phyloP scores from a whole-genome alignment of 2,888 invertebrate genomes.

The Byasa hedistus region DNA sequence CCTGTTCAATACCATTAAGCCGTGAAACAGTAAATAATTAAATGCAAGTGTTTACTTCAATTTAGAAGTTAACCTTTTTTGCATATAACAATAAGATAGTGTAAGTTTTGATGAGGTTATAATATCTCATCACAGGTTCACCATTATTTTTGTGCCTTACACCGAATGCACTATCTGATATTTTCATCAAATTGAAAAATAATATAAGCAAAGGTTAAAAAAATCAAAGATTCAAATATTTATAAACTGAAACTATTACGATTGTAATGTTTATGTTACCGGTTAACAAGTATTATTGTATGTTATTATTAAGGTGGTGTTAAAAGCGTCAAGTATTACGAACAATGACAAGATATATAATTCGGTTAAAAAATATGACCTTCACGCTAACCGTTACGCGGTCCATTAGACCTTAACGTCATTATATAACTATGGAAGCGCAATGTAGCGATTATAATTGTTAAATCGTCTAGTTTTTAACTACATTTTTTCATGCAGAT shows the following conservation, averaged over 20 bases:
- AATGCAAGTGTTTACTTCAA: no score
- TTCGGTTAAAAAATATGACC: conserved; percentile 27
- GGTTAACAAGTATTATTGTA: not conserved
- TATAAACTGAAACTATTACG: not conserved
- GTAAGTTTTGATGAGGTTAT: no score
- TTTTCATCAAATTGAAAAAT: no score
- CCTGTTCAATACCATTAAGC: no score
- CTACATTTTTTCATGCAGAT: not conserved
- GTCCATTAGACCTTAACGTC: conserved; percentile 26
- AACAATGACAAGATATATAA: conserved; percentile 27
- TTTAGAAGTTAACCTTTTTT: no score
- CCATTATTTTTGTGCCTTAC: no score
- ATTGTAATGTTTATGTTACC: not conserved
- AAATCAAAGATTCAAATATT: no score
- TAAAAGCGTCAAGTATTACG: conserved; percentile 22
- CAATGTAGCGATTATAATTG: conserved; percentile 2
- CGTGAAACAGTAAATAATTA: no score
- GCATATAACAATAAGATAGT: no score
- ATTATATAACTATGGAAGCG: conserved; percentile 18
- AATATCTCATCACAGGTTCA: no score
- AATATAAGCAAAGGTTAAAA: no score
- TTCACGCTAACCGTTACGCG: conserved; percentile 23
- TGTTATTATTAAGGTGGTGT: conserved; percentile 14
- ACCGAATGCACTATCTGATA: no score
- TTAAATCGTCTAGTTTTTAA: not conserved